Evolutionary conservation across 2,888 invertebrate genomes (phyloP).

Genomic region (Amphipoea oculea): DNA sequence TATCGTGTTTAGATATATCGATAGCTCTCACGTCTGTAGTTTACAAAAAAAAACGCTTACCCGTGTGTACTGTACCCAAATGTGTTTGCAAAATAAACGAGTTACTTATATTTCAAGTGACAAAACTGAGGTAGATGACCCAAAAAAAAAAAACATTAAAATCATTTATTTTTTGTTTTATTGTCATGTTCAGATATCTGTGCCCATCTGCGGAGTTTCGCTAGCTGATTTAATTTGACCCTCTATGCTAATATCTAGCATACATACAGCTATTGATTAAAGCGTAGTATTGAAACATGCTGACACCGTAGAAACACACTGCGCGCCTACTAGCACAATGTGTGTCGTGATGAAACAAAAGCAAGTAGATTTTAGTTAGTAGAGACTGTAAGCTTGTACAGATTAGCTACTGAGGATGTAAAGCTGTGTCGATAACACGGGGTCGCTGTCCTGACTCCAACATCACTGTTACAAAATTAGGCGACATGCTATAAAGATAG

Average conservation of each 20-base stretch:
- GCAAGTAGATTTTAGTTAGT: slow-evolving; percentile 50
- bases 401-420: slow-evolving; percentile 65
- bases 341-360: slow-evolving; percentile 46
- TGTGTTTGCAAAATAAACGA: too few relatives aligned
- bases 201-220: background rate
- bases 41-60: too few relatives aligned
- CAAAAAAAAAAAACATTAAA: too few relatives aligned
- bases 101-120: too few relatives aligned
- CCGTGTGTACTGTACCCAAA: too few relatives aligned
- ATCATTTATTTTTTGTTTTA: background rate
- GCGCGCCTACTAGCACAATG: background rate
- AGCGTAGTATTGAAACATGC: slow-evolving; percentile 1
- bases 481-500: slow-evolving; percentile 74
- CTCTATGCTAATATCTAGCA: background rate
- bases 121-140: background rate
- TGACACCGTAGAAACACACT: slow-evolving; percentile 15
- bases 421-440: slow-evolving; percentile 75
- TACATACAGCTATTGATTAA: background rate
- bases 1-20: too few relatives aligned
- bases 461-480: slow-evolving; percentile 77
- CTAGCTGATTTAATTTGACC: background rate
- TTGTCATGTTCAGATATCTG: background rate
- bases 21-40: too few relatives aligned
- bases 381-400: slow-evolving; percentile 58
- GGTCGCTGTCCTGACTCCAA: slow-evolving; percentile 80